A percentile compares a stretch with the other conserved stretches of the same genome.
These are phyloP conservation scores for Hypotaenidia philippensis DNA, from an alignment of 2,797 vertebrate genomes.

Conservation along the genomic window DNA sequence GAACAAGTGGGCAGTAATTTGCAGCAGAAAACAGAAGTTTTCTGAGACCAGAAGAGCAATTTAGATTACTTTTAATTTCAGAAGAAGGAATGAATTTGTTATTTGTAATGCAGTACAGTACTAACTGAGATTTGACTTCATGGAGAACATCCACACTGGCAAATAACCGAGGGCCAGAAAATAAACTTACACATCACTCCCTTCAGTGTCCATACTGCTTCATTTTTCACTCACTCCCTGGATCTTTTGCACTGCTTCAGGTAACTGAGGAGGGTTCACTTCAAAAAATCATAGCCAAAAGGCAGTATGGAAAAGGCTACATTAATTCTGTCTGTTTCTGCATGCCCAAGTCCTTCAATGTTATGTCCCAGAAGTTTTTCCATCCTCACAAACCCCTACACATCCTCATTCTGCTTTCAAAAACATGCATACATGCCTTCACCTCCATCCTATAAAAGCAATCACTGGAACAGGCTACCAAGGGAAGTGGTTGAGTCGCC, in stretches of 20 bases:
- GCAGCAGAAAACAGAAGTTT: neutral
- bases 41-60: neutral
- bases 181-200: rapidly evolving
- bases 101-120: neutral
- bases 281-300: neutral
- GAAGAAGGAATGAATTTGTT: neutral
- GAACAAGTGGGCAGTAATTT: rapidly evolving
- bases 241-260: neutral
- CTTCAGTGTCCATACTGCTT: neutral
- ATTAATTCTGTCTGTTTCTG: neutral
- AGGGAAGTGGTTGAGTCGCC: too few relatives aligned
- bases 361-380: neutral
- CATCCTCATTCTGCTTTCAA: neutral
- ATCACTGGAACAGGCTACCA: too few relatives aligned
- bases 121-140: neutral
- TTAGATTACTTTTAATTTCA: neutral
- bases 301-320: neutral
- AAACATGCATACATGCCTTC: neutral
- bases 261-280: neutral
- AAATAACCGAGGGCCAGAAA: neutral
- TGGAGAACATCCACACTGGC: neutral
- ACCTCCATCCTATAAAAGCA: neutral
- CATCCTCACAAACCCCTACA: neutral
- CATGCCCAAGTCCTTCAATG: neutral
- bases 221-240: rapidly evolving